phyloP scores from a whole-genome alignment of 2,797 vertebrate species.

The Mastacembelus armatus region DNA sequence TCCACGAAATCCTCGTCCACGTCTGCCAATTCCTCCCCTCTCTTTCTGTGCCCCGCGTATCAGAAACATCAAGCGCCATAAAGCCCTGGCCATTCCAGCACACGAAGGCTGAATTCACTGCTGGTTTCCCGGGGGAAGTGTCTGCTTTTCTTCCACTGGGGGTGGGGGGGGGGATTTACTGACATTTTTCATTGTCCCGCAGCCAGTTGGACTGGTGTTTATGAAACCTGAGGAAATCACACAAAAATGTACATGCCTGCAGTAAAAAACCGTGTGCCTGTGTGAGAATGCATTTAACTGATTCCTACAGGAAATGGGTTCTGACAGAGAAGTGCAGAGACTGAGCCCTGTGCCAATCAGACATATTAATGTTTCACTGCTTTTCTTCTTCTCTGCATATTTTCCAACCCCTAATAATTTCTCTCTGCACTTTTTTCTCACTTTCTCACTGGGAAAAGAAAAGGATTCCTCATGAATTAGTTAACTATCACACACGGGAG shows the following conservation, averaged over 20 bases:
- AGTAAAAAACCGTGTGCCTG: conserved; percentile 15
- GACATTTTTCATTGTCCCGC: conserved; percentile 60
- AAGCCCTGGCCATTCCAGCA: conserved; percentile 46
- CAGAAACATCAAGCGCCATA: conserved; percentile 14
- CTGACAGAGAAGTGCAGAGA: conserved; percentile 38
- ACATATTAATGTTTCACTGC: conserved; percentile 68
- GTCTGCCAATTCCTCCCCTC: conserved; percentile 36
- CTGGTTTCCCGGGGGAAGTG: conserved; percentile 32
- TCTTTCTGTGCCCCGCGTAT: conserved; percentile 22
- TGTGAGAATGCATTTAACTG: conserved; percentile 27
- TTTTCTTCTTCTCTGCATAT: conserved; percentile 11
- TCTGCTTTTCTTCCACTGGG: conserved; percentile 58
- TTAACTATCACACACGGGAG: conserved; percentile 30
- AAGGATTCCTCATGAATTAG: conserved; percentile 58
- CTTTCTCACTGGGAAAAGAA: conserved; percentile 24
- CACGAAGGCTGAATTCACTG: conserved; percentile 22
- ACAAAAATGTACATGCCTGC: conserved; percentile 51
- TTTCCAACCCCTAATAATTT: conserved; percentile 29
- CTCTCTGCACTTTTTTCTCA: conserved; percentile 8
- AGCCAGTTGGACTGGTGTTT: conserved; percentile 41
- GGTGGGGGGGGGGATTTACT: conserved; percentile 16
- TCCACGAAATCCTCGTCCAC: not conserved
- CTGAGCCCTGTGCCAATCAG: conserved; percentile 36
- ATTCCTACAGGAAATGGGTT: conserved; percentile 12
- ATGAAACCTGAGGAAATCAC: conserved; percentile 51